Percentiles rank a stretch among this genome's conserved stretches.
These are phyloP conservation scores for Cryptotis parvus DNA, from an alignment of 2,113 vertebrate species.

Conservation along the genomic window DNA sequence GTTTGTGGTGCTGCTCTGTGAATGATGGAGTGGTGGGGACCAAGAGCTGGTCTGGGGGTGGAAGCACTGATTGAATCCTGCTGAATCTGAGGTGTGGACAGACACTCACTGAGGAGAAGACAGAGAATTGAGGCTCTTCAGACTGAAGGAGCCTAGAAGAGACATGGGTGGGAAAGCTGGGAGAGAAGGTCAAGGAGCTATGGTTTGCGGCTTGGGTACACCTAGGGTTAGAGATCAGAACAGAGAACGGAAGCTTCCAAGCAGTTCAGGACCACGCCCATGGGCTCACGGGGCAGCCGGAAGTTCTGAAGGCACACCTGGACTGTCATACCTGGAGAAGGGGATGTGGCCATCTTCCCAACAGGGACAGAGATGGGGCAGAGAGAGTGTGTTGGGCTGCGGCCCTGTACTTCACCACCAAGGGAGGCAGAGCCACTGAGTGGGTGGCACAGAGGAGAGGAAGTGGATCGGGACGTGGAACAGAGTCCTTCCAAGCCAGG, in stretches of 20 bases:
- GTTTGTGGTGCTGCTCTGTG: not conserved
- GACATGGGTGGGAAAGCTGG: rapidly evolving
- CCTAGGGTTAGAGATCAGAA: not conserved
- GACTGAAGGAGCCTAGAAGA: not conserved
- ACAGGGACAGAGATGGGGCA: not conserved
- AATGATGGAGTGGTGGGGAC: not conserved
- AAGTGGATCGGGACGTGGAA: not conserved
- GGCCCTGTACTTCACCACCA: too few relatives aligned
- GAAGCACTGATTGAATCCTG: rapidly evolving
- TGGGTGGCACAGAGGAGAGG: not conserved
- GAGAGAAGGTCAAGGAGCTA: not conserved
- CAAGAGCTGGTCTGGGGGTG: not conserved
- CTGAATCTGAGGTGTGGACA: not conserved
- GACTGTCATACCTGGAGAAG: not conserved
- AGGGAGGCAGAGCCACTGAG: not conserved
- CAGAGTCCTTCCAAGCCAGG: conserved; percentile 28
- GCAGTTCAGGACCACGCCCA: not conserved
- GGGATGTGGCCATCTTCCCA: conserved; percentile 52
- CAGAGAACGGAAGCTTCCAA: not conserved
- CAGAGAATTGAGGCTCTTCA: not conserved
- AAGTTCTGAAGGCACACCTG: not conserved
- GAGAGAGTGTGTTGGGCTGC: not conserved
- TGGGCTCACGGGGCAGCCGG: not conserved
- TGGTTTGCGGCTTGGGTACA: not conserved
- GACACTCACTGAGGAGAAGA: not conserved